Percentiles rank a stretch among this genome's conserved stretches.
Evolutionary conservation across 2,888 invertebrate genomes (phyloP).

Genomic region (Prostheceraeus crozeri): DNA sequence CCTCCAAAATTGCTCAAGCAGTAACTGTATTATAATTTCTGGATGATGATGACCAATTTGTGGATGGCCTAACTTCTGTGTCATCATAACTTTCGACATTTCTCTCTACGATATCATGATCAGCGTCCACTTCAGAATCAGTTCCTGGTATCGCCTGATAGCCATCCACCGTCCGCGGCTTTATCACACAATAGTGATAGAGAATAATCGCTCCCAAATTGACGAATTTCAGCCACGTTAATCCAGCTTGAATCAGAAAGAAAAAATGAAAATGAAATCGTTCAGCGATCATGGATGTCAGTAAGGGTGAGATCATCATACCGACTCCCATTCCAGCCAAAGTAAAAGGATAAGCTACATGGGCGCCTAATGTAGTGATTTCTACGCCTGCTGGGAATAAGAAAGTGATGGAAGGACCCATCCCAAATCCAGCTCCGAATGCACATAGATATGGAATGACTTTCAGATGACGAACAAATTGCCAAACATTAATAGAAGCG

Average conservation of each 20-base stretch:
- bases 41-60: no score
- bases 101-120: no score
- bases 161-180: no score
- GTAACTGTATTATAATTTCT: no score
- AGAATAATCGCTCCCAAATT: no score
- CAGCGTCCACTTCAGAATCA: no score
- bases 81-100: no score
- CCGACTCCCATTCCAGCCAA: conserved; percentile 33
- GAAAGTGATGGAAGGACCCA: conserved; percentile 32
- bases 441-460: no score
- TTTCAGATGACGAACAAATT: background rate
- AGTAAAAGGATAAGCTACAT: conserved; percentile 32
- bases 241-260: conserved; percentile 32
- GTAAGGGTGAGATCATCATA: conserved; percentile 34
- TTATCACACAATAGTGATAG: no score
- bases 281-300: conserved; percentile 32
- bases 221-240: conserved; percentile 28
- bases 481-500: conserved; percentile 20
- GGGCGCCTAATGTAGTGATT: conserved; percentile 27
- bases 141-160: no score
- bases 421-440: conserved; percentile 20
- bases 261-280: conserved; percentile 25
- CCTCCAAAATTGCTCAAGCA: no score
- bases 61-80: no score
- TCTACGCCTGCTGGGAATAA: conserved; percentile 35